Base-by-base conservation (phyloP, 2,888 invertebrate genomes). In the Drosophila monieri region DNA sequence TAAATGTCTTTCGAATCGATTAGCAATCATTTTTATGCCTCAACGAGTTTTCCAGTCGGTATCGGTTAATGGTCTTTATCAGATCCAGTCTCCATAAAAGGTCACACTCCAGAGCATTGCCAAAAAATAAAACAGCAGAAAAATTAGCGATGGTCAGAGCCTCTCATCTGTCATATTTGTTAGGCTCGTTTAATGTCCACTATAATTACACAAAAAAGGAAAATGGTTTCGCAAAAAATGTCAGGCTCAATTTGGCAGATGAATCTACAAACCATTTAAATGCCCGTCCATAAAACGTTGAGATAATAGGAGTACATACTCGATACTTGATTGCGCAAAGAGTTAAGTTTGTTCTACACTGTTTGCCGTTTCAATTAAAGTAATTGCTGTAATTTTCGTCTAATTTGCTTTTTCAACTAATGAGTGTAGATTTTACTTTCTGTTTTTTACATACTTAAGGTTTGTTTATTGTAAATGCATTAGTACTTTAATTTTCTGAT, bases 1-100 rank as follows among this genome's bases (percentile, higher is more conserved):
- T 79, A 85, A 88, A 78, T 39, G 61, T 23, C 27, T 21, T 12
- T 30, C 9, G 47, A 37, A 52, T 51, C 39, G 46, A 48, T 46
- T 46, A 27, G 44, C 32, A 52, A 61, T 54, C 21, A 43, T 14
- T 23, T 54, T 25, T 15, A 78, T 47, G 88, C 58, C 52, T 85
- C 54, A 80, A 57, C 71, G 51, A 57, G 8, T 30, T 10, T 32
- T 32, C 32, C 1, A n/a, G 0, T 23, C 43, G 35, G 21, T 43
- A 0, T 30, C 66, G 52, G 37, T 48, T 48, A 27, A 14, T 48
- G 25, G 30, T 30, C 43, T 8, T 39, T 27, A 35, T 44, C 18
- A 39, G 35, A 37, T 46, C 6, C 12, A 51, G 5, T 30, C 27
- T n/a, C 30, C n/a, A 39, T 37, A 51, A 23, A 48, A 55, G 25